Base-by-base conservation (phyloP, 2,888 invertebrate genomes). In the Ellobium chinense region DNA sequence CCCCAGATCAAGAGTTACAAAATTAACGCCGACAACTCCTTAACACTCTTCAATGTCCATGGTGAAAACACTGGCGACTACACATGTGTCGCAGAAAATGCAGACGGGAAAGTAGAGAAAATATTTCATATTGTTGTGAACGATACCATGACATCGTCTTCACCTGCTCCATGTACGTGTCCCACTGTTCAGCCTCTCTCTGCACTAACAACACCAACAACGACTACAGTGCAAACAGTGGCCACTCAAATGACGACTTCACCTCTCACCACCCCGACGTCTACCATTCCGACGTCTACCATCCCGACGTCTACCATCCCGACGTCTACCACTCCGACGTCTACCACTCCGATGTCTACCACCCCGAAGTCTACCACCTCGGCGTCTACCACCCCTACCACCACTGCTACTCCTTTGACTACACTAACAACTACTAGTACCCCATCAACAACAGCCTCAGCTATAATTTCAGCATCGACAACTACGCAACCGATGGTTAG, bases 41-140 rank as follows among this genome's bases (percentile, higher is more conserved):
- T 73, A 34, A 73, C 56, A 7, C 9, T 73, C n/a, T 73, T 58
- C 60, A 73, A 73, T n/a, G 73, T 58, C 12, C 73, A 73, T 34
- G 24, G 9, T 21, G 73, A 73, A n/a, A 73, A 73, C 60, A 36
- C 29, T 14, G 73, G 34, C 3, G 73, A 31, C 21, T 73, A 73
- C 31, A n/a, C 12, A 9, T 73, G 73, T 34, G 34, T 58, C 31
- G 73, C 73, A 4, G 58, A 60, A 58, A 73, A 73, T 31, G 58
- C 58, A 5, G 73, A 73, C 31, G 73, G 73, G 9, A 73, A 31
- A 24, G 31, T n/a, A 4, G 60, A 34, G 21, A 73, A 73, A 34
- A 12, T 31, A 7, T 56, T 37, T 9, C 29, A 31, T 29, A 46
- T 70, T 2, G 21, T 18, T 18, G 73, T 73, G 3, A 58, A 73